phyloP scores from a whole-genome alignment of 1,140 invertebrate genomes.

The Leptinotarsa texana region DNA sequence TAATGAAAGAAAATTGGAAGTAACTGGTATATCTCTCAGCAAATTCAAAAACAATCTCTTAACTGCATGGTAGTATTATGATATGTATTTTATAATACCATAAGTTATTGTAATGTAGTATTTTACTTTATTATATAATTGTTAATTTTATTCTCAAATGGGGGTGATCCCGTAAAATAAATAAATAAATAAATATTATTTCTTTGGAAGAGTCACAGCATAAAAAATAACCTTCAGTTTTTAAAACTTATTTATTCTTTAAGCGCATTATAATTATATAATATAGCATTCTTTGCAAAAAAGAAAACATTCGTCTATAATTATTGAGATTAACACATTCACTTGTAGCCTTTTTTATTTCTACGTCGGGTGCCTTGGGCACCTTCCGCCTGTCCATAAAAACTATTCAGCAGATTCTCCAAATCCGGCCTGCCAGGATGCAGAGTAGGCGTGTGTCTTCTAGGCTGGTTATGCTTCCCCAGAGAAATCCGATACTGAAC shows the following conservation, averaged over 20 bases:
- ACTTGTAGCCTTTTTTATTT: slow-evolving; percentile 42
- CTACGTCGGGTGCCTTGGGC: slow-evolving; percentile 36
- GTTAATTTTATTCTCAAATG: too few species aligned
- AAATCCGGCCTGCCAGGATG: slow-evolving; percentile 49
- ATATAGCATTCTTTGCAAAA: slow-evolving; percentile 22
- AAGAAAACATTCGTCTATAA: slow-evolving; percentile 22
- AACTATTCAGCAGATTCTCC: slow-evolving; percentile 53
- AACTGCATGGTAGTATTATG: too few species aligned
- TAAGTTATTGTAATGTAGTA: too few species aligned
- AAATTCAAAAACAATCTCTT: too few species aligned
- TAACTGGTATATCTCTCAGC: too few species aligned
- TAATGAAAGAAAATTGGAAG: too few species aligned
- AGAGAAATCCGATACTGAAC: slow-evolving; percentile 90
- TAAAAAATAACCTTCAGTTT: neutral
- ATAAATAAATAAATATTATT: too few species aligned
- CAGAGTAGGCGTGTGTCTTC: slow-evolving; percentile 39
- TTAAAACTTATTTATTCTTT: slow-evolving; percentile 44
- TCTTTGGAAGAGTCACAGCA: too few species aligned
- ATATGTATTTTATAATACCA: too few species aligned
- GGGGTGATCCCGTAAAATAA: too few species aligned
- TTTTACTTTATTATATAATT: too few species aligned
- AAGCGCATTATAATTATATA: slow-evolving; percentile 20
- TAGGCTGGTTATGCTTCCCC: slow-evolving; percentile 58
- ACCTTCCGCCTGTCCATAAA: slow-evolving; percentile 47
- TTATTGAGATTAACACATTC: slow-evolving; percentile 25